Percentiles rank a stretch among this genome's conserved stretches.
Evolutionary conservation across 2,113 vertebrate species (phyloP).

Genomic region (Otolemur garnettii): DNA sequence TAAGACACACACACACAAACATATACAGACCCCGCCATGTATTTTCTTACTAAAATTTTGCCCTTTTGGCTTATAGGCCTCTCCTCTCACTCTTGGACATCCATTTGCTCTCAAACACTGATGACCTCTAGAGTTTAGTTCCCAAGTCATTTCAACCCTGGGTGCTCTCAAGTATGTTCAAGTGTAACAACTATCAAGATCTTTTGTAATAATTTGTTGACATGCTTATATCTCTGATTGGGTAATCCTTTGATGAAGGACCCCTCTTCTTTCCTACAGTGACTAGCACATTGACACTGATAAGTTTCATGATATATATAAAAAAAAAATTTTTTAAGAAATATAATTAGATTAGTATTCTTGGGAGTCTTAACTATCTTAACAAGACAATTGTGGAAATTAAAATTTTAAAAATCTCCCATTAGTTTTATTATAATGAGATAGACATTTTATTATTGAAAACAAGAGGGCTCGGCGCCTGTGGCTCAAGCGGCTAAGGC

Average conservation of each 20-base stretch:
- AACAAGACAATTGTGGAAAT: neutral
- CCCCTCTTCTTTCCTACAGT: neutral
- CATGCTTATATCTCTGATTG: neutral
- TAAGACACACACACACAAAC: neutral
- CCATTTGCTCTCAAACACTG: neutral
- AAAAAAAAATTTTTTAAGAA: slow-evolving; percentile 47
- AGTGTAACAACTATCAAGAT: neutral
- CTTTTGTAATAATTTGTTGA: neutral
- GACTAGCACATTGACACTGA: neutral
- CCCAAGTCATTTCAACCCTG: neutral
- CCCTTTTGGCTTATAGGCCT: neutral
- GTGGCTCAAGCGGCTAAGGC: too few relatives aligned
- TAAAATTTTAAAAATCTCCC: neutral
- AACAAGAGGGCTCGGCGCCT: too few relatives aligned
- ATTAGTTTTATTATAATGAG: slow-evolving; percentile 53
- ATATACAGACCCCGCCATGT: neutral
- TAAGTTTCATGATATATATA: neutral
- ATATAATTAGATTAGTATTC: neutral
- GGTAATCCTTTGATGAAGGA: neutral
- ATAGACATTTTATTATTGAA: neutral
- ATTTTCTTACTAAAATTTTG: slow-evolving; percentile 38
- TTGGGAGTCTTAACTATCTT: neutral
- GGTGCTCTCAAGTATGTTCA: neutral
- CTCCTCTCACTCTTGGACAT: neutral
- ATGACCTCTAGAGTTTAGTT: neutral